These are phyloP conservation scores for Scaptomyza tumidula DNA, from an alignment of 2,888 invertebrate genomes.

Conservation along the genomic window DNA sequence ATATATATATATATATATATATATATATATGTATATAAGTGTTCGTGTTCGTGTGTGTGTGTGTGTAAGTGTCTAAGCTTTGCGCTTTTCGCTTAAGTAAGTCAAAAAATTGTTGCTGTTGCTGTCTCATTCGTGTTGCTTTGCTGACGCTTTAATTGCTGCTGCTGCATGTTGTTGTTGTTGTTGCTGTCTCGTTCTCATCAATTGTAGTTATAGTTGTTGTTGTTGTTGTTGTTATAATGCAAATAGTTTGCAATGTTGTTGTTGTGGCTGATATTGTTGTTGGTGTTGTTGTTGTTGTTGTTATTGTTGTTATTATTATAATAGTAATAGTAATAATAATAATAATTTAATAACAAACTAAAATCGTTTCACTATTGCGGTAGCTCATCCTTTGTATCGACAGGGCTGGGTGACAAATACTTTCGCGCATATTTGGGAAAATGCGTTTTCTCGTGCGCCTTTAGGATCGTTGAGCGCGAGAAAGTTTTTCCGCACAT, in stretches of 20 bases:
- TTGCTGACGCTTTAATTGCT: slow-evolving; percentile 19
- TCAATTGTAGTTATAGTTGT: slow-evolving; percentile 66
- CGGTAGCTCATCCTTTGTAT: slow-evolving; percentile 92
- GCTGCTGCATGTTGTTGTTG: slow-evolving; percentile 9
- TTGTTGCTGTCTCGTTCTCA: slow-evolving; percentile 41
- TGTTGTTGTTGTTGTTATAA: slow-evolving; percentile 22
- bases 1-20: neutral
- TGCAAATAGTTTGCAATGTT: slow-evolving; percentile 40
- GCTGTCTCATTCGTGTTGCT: slow-evolving; percentile 42
- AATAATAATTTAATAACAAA: slow-evolving; percentile 85
- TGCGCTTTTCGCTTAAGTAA: slow-evolving; percentile 63
- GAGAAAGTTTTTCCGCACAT: slow-evolving; percentile 96
- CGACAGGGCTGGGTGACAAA: slow-evolving; percentile 93
- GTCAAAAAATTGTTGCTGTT: slow-evolving; percentile 71
- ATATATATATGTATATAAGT: slow-evolving; percentile 15
- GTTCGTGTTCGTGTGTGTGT: slow-evolving; percentile 28
- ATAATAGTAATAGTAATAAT: slow-evolving; percentile 84
- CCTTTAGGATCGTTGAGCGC: slow-evolving; percentile 94
- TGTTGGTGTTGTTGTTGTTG: slow-evolving; percentile 59
- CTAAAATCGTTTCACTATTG: slow-evolving; percentile 87
- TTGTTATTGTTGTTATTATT: slow-evolving; percentile 76
- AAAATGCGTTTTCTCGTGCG: slow-evolving; percentile 96
- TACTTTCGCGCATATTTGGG: slow-evolving; percentile 96
- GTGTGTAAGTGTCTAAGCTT: slow-evolving; percentile 39
- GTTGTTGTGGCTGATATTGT: slow-evolving; percentile 44